Conservation (phyloP, 2,888 invertebrate species). For the Lepidocyrtoides sp. region DNA sequence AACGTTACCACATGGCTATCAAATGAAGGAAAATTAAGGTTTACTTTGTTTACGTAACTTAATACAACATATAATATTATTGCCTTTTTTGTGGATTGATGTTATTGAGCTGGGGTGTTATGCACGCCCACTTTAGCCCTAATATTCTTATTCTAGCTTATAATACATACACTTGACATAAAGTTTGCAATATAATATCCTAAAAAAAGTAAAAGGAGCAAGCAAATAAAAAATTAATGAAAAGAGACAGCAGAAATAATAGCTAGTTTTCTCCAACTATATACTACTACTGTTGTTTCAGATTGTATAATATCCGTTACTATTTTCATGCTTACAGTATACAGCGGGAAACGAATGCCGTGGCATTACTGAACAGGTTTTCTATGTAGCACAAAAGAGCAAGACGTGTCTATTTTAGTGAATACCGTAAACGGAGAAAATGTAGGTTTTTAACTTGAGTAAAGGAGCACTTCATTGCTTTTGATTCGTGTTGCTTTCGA, state of each 20-base stretch:
- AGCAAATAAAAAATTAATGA: slow-evolving; percentile 43
- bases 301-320: background rate
- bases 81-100: slow-evolving; percentile 1
- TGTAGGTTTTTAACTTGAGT: too few relatives aligned
- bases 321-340: background rate
- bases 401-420: too few relatives aligned
- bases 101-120: slow-evolving; percentile 18
- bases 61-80: slow-evolving; percentile 24
- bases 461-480: too few relatives aligned
- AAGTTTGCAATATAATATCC: background rate
- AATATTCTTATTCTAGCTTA: background rate
- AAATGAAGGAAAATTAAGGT: slow-evolving; percentile 49
- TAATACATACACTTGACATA: too few relatives aligned
- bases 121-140: background rate
- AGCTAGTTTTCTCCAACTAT: slow-evolving; percentile 4
- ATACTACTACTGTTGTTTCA: background rate
- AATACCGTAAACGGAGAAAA: too few relatives aligned
- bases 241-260: slow-evolving; percentile 30
- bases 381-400: too few relatives aligned
- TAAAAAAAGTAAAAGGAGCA: background rate
- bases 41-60: slow-evolving; percentile 27
- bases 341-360: too few relatives aligned
- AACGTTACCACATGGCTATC: slow-evolving; percentile 28
- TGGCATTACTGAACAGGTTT: background rate
- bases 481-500: too few relatives aligned